phyloP scores from a whole-genome alignment of 2,888 invertebrate species.

The Acronicta alni region DNA sequence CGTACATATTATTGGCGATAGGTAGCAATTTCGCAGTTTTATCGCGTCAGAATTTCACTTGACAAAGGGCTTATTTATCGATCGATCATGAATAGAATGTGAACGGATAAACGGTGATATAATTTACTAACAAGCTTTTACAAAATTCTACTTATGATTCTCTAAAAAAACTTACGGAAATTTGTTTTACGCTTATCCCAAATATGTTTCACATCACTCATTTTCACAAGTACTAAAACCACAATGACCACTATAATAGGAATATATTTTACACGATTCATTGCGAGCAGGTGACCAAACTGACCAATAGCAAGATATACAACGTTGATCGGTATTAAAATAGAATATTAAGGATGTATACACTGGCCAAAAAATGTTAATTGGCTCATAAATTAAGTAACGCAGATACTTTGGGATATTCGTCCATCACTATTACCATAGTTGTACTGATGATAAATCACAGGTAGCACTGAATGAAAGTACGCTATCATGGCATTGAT shows the following conservation, averaged over 20 bases:
- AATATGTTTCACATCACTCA: conserved; percentile 40
- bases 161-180: conserved; percentile 33
- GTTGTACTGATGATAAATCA: conserved; percentile 28
- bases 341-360: conserved; percentile 41
- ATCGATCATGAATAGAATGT: conserved; percentile 28
- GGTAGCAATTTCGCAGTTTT: conserved; percentile 48
- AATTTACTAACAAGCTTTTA: conserved; percentile 22
- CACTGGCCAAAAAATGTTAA: conserved; percentile 39
- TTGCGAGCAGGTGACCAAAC: conserved; percentile 39
- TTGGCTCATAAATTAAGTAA: conserved; percentile 37
- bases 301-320: conserved; percentile 44
- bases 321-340: conserved; percentile 51
- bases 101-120: conserved; percentile 17
- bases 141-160: neutral
- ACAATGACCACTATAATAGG: conserved; percentile 29
- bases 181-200: conserved; percentile 34
- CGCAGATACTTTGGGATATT: conserved; percentile 25
- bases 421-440: conserved; percentile 16
- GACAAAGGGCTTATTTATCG: conserved; percentile 28
- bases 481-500: conserved; percentile 28
- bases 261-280: conserved; percentile 38
- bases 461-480: conserved; percentile 45
- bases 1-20: conserved; percentile 47
- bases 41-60: conserved; percentile 36
- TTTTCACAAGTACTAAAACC: conserved; percentile 34